phyloP scores from a whole-genome alignment of 2,113 vertebrate genomes.

The Rhabdomys dilectus region DNA sequence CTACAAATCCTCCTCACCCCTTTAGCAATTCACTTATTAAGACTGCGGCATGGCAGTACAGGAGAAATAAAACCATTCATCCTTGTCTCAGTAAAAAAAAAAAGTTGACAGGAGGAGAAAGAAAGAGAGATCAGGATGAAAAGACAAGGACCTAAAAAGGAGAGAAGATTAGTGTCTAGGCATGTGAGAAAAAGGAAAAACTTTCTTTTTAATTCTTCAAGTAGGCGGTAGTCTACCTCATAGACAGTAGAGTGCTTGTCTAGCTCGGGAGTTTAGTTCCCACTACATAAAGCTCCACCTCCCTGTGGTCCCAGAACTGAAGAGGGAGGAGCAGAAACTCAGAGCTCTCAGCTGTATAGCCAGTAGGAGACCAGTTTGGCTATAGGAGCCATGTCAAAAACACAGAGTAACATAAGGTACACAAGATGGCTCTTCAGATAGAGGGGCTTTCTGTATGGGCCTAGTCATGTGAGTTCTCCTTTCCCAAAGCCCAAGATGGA shows the following conservation, averaged over 20 bases:
- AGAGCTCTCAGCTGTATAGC: no score
- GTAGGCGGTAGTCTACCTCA: background rate
- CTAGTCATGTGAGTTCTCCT: background rate
- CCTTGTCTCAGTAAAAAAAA: constrained; percentile 1
- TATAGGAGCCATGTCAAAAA: background rate
- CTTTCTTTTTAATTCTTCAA: constrained; percentile 12
- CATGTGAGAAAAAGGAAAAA: background rate
- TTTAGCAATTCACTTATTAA: background rate
- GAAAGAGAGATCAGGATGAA: background rate
- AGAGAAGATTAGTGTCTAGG: background rate
- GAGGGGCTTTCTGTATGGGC: background rate
- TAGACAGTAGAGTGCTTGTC: background rate
- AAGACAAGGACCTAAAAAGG: background rate
- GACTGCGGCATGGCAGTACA: background rate
- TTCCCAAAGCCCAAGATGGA: background rate
- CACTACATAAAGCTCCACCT: background rate
- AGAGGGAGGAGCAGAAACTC: background rate
- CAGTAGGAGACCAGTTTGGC: background rate
- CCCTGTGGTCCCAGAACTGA: background rate
- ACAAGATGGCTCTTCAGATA: background rate
- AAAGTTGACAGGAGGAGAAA: background rate
- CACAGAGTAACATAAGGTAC: no score
- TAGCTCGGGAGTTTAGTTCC: background rate
- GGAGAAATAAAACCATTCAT: background rate
- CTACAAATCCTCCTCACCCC: background rate